Conservation (phyloP, 1,140 invertebrate species). For the Phenacoccus solenopsis region DNA sequence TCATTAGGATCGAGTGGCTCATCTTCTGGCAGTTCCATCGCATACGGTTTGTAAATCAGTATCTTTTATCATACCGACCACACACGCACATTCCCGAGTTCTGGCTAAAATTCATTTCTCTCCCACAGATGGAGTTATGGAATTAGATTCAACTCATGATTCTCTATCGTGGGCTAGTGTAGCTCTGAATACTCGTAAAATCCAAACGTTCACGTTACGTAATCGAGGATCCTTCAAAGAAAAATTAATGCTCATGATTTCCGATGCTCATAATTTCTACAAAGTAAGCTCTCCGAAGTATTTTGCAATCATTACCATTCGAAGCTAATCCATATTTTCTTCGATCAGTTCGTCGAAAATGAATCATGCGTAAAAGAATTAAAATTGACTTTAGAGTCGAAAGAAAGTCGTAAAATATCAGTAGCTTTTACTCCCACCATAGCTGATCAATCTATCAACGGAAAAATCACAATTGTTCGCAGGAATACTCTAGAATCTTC, state of each 20-base stretch:
- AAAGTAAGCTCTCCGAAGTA: constrained; percentile 8
- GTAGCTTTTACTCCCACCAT: background rate
- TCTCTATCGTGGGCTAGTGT: constrained; percentile 20
- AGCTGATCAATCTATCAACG: background rate
- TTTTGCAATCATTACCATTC: background rate
- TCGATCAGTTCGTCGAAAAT: background rate
- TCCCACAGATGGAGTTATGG: constrained; percentile 18
- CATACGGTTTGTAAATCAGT: background rate
- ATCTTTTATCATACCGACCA: background rate
- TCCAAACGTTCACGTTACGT: constrained; percentile 21
- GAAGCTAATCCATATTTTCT: background rate
- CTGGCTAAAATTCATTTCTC: no score
- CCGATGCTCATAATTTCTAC: constrained; percentile 19
- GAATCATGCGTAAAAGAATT: background rate
- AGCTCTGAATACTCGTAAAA: constrained; percentile 16
- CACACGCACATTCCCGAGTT: no score
- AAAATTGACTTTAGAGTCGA: background rate
- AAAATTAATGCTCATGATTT: constrained; percentile 18
- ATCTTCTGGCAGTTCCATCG: background rate
- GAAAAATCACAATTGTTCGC: background rate
- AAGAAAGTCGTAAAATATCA: constrained; percentile 8
- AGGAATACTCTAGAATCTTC: background rate
- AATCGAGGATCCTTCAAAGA: constrained; percentile 21
- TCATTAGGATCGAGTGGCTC: background rate
- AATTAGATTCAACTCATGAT: constrained; percentile 20